A percentile compares a stretch with the other conserved stretches of the same genome.
Conservation (phyloP, 1,140 invertebrate species). For the Parapsyche elsis region DNA sequence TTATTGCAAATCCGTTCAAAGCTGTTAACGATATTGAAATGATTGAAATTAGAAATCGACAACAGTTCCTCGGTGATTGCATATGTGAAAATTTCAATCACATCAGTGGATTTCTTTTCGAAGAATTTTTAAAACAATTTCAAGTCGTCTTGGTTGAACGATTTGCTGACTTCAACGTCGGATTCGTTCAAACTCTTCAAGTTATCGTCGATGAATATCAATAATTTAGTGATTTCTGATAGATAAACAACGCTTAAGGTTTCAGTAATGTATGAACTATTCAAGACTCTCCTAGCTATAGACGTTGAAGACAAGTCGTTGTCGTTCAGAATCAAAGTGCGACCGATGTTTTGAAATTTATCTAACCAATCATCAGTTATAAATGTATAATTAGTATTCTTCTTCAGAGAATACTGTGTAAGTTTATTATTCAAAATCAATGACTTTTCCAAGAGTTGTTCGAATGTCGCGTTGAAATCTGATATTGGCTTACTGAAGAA, state of each 20-base stretch:
- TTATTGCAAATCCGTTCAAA: conserved; percentile 47
- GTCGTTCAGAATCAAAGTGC: conserved; percentile 36
- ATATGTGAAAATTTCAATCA: conserved; percentile 62
- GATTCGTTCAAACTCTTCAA: conserved; percentile 53
- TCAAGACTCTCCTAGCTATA: conserved; percentile 23
- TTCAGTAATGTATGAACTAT: conserved; percentile 36
- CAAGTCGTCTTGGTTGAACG: conserved; percentile 58
- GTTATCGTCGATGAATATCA: conserved; percentile 58
- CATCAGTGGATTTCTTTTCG: conserved; percentile 60
- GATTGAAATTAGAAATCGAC: conserved; percentile 27
- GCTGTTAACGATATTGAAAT: conserved; percentile 42
- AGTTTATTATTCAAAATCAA: conserved; percentile 58
- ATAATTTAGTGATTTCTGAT: conserved; percentile 60
- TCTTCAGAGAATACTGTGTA: conserved; percentile 57
- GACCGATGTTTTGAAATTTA: conserved; percentile 47
- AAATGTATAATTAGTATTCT: conserved; percentile 57
- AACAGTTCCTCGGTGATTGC: conserved; percentile 60
- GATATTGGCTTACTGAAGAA: conserved; percentile 60
- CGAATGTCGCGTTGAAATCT: conserved; percentile 60
- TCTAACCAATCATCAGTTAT: conserved; percentile 55
- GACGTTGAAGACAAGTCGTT: conserved; percentile 4
- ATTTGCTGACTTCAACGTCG: conserved; percentile 31
- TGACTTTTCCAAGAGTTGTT: conserved; percentile 59
- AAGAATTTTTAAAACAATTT: conserved; percentile 59
- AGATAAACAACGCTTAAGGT: conserved; percentile 59